Evolutionary conservation across 1,140 invertebrate genomes (phyloP).

Genomic region (Neodiprion pinetum): DNA sequence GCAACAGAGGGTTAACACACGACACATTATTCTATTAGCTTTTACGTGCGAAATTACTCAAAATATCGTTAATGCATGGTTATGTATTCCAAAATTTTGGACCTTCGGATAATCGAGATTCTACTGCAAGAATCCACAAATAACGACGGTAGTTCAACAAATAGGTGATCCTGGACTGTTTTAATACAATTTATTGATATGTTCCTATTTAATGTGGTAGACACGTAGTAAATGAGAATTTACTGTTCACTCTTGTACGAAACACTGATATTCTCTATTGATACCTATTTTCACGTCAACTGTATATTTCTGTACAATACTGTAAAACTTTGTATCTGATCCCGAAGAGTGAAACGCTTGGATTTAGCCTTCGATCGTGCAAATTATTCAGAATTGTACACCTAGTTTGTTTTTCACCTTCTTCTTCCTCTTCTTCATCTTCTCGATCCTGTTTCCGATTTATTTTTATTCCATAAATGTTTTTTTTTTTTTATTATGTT

Average conservation of each 20-base stretch:
- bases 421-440: background rate
- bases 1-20: too few relatives aligned
- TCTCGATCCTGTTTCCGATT: background rate
- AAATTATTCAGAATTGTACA: too few relatives aligned
- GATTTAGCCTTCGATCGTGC: background rate
- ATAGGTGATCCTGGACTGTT: background rate
- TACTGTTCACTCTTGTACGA: background rate
- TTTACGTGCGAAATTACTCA: too few relatives aligned
- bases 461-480: too few relatives aligned
- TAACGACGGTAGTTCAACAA: too few relatives aligned
- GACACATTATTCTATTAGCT: too few relatives aligned
- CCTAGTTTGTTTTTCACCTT: background rate
- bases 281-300: background rate
- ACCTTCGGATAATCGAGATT: too few relatives aligned
- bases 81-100: too few relatives aligned
- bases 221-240: background rate
- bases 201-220: background rate
- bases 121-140: too few relatives aligned
- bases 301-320: conserved; percentile 2
- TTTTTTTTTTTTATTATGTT: conserved; percentile 40
- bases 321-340: background rate
- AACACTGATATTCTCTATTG: background rate
- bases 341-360: background rate
- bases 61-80: too few relatives aligned
- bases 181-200: conserved; percentile 4